Evolutionary conservation across 2,888 invertebrate genomes (phyloP).

Genomic region (Sturmia bella): DNA sequence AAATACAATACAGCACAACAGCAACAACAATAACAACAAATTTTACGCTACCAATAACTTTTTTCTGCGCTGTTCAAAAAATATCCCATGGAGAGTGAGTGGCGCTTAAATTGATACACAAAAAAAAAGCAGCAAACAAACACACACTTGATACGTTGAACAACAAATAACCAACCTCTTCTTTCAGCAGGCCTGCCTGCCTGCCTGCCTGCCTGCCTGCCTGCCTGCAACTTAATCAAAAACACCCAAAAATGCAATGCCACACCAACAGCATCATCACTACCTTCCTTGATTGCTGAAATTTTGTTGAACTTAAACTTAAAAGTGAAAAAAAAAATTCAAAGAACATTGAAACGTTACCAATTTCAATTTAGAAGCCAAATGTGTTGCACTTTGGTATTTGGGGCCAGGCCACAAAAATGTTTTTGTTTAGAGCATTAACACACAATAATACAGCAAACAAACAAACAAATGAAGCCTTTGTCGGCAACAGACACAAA

Average conservation of each 20-base stretch:
- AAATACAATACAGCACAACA: slow-evolving; percentile 10
- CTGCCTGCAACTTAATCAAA: slow-evolving; percentile 23
- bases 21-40: slow-evolving; percentile 26
- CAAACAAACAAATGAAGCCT: slow-evolving; percentile 28
- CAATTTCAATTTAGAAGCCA: slow-evolving; percentile 38
- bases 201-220: background rate
- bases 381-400: slow-evolving; percentile 15
- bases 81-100: slow-evolving; percentile 77
- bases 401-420: slow-evolving; percentile 32
- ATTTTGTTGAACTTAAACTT: slow-evolving; percentile 41
- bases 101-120: slow-evolving; percentile 74
- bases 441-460: background rate
- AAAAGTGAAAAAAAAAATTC: slow-evolving; percentile 17
- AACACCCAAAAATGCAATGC: slow-evolving; percentile 19
- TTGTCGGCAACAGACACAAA: slow-evolving; percentile 79
- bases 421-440: slow-evolving; percentile 35
- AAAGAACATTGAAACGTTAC: slow-evolving; percentile 48
- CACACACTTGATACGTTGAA: slow-evolving; percentile 35
- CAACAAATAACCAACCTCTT: slow-evolving; percentile 17
- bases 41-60: background rate
- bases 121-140: slow-evolving; percentile 28
- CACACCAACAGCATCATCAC: background rate
- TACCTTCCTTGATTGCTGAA: slow-evolving; percentile 31
- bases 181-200: slow-evolving; percentile 48
- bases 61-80: slow-evolving; percentile 49